Percentiles rank a stretch among this genome's conserved stretches.
phyloP scores from a whole-genome alignment of 2,797 vertebrate species.

The Phyllotis vaccarum region DNA sequence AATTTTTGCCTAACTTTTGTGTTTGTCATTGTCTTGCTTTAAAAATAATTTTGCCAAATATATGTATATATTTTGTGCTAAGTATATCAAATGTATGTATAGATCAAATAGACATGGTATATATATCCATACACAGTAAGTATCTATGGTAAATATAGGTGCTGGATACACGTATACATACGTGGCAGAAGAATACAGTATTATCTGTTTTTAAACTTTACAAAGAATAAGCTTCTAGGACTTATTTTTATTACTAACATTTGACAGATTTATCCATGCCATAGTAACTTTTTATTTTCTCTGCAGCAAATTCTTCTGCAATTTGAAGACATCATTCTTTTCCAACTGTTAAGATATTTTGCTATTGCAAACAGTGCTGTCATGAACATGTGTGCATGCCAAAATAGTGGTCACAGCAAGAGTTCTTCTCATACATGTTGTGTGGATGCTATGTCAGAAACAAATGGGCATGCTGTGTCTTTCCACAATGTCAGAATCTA shows the following conservation, averaged over 20 bases:
- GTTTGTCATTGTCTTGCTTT: slow-evolving; percentile 24
- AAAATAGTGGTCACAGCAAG: neutral
- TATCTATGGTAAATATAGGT: neutral
- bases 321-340: neutral
- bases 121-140: neutral
- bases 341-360: neutral
- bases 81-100: neutral
- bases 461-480: neutral
- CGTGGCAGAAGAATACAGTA: neutral
- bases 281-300: neutral
- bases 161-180: neutral
- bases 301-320: neutral
- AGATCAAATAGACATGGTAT: neutral
- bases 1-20: neutral
- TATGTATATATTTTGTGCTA: neutral
- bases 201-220: slow-evolving; percentile 41
- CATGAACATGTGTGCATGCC: neutral
- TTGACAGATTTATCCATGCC: neutral
- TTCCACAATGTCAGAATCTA: neutral
- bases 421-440: neutral
- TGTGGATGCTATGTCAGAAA: neutral
- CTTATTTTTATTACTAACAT: neutral
- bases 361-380: neutral
- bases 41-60: slow-evolving; percentile 9
- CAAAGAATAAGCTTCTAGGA: neutral